Base-by-base conservation (phyloP, 2,113 vertebrate genomes). In the Cyphomyrus discorhynchus region DNA sequence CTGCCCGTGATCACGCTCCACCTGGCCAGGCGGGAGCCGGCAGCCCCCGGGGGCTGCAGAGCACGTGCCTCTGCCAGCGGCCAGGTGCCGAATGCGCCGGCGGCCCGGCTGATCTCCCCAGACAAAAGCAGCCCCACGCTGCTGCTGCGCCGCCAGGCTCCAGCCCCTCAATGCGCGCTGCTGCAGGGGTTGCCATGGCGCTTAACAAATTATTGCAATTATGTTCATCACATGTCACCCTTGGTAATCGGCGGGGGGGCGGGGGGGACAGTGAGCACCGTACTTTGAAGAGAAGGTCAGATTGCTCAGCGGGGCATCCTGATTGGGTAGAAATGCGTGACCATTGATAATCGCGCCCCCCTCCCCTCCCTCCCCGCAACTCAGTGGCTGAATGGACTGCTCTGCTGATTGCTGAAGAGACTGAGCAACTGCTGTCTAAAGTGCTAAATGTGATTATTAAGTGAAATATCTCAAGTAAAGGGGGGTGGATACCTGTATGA, bases 141-240 rank as follows among this genome's bases (percentile, higher is more conserved):
- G 70, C 27, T 15, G 27, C 11, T 17, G 31, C 6, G 35, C 35
- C 5, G 1, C 35, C 35, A 8, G 74, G 35, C 31, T 80, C 35
- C 35, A 19, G 35, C 17, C 35, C 74, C 74, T 80, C 13, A 39
- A 8, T 31, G 62, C 95, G 96, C 96, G 96, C 96, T 96, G 96
- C 97, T 97, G 96, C 96, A 95, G 96, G 95, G 96, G 97, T 97
- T 97, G 96, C 97, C 97, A 97, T 97, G 97, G 97, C 95, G 96
- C 97, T 97, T 97, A 97, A 96, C 96, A 97, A 97, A 97, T 97
- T 97, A 97, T 97, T 96, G 97, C 96, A 97, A 97, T 97, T 97
- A 97, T 96, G 96, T 97, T 97, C 96, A 96, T 96, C 96, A 97
- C 96, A 96, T 97, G 96, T 97, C 96, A 96, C 96, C 96, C 96